phyloP scores from a whole-genome alignment of 2,113 vertebrate genomes.

The Girardinichthys multiradiatus region DNA sequence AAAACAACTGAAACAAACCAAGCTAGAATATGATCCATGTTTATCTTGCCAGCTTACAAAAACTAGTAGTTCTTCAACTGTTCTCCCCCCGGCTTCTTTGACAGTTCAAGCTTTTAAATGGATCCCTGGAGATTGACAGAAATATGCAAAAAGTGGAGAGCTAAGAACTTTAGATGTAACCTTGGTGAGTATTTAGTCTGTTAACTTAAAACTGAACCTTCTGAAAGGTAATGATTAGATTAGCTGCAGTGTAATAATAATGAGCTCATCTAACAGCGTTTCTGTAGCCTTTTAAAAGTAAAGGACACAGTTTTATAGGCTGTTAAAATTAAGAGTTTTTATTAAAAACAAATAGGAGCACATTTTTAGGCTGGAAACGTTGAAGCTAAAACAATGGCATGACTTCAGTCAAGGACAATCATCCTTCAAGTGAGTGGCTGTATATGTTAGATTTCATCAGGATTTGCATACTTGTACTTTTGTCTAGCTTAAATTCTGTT shows the following conservation, averaged over 20 bases:
- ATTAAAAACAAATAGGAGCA: neutral
- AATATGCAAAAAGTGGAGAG: neutral
- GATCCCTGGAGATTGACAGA: neutral
- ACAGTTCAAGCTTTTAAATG: slow-evolving; percentile 1
- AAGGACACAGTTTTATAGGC: neutral
- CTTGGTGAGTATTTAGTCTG: neutral
- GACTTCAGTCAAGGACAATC: slow-evolving; percentile 21
- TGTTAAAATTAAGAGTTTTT: neutral
- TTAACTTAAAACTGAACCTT: neutral
- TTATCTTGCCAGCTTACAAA: neutral
- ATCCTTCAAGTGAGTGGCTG: neutral
- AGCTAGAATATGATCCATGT: neutral
- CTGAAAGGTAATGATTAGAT: neutral
- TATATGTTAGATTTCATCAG: neutral
- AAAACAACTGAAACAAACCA: neutral
- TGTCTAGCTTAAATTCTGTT: neutral
- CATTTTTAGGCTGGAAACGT: slow-evolving; percentile 5
- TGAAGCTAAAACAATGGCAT: neutral
- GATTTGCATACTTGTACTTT: slow-evolving; percentile 9
- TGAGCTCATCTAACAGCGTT: neutral
- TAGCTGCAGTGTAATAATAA: neutral
- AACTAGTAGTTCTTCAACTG: neutral
- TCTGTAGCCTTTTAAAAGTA: neutral
- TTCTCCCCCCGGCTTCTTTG: neutral
- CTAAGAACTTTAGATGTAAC: neutral